Evolutionary conservation across 2,888 invertebrate species (phyloP).

Genomic region (Nebria brevicollis): DNA sequence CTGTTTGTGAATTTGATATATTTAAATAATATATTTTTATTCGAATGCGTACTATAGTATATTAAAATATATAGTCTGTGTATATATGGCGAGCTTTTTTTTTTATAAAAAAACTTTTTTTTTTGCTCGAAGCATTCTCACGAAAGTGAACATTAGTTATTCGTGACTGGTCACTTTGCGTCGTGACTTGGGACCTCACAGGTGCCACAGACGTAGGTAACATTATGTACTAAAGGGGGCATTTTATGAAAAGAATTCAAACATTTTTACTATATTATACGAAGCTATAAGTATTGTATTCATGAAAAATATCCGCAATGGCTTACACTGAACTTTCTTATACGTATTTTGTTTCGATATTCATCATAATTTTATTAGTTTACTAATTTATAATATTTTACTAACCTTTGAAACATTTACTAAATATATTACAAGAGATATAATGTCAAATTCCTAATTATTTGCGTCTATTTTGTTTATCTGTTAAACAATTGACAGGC

Average conservation of each 20-base stretch:
- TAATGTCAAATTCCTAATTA: too few species aligned
- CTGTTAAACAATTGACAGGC: too few species aligned
- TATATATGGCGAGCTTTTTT: neutral
- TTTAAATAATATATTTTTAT: neutral
- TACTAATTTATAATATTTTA: too few species aligned
- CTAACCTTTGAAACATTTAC: too few species aligned
- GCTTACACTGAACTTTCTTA: too few species aligned
- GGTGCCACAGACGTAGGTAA: constrained; percentile 9
- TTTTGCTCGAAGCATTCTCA: constrained; percentile 29
- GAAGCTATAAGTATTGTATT: neutral
- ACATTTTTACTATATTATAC: neutral
- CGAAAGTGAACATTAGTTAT: constrained; percentile 36
- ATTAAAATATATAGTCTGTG: neutral
- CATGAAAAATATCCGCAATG: too few species aligned
- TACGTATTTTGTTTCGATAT: too few species aligned
- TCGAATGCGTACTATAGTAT: neutral
- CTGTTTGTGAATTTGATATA: too few species aligned
- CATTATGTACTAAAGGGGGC: neutral
- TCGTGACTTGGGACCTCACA: constrained; percentile 25
- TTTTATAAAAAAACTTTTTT: neutral
- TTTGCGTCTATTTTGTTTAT: too few species aligned
- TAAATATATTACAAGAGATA: too few species aligned
- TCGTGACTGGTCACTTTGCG: constrained; percentile 24
- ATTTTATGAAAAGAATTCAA: neutral
- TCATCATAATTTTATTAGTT: too few species aligned